Base-by-base conservation (phyloP, 2,888 invertebrate genomes). In the Mythimna ferrago region DNA sequence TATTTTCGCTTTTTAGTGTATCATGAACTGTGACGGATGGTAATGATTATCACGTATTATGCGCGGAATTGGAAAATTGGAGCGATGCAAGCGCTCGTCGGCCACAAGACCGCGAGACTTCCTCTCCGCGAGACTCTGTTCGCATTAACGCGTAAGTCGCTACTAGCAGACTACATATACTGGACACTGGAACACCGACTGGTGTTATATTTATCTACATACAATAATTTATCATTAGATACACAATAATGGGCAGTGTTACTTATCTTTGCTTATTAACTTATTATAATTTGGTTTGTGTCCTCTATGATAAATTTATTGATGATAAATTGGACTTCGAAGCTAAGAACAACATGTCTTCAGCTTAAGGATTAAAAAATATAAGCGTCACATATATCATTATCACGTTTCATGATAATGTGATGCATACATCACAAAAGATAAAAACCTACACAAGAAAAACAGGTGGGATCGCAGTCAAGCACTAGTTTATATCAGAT, bases 41-140 rank as follows among this genome's bases (percentile, higher is more conserved):
- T 44, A 73, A 64, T 82, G 84, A 82, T 89, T 87, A 85, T 71
- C 73, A 82, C 82, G 78, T 81, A 85, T 87, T 87, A 87, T 84
- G 86, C 85, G 86, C 83, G 83, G 86, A 90, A 93, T 93, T 92
- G 90, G 83, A 91, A 90, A 90, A 93, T 93, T 92, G 91, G 71
- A 65, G 72, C 78, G 80, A 71, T 78, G 80, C 82, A 72, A 69
- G 56, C 81, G 81, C 81, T 76, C 77, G 81, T 56, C 71, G 19
- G 44, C 44, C 68, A 38, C 63, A 75, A 63, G 65, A 80, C 66
- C 75, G 62, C 76, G 70, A 70, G 54, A 68, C 57, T 79, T 76
- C 80, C 75, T 80, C 73, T 63, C 35, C 53, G 76, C 64, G 73
- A 57, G 62, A 58, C 75, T 48, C 48, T 61, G 62, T 64, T n/a